Evolutionary conservation across 2,797 vertebrate species (phyloP).

Genomic region (Squalus acanthias): DNA sequence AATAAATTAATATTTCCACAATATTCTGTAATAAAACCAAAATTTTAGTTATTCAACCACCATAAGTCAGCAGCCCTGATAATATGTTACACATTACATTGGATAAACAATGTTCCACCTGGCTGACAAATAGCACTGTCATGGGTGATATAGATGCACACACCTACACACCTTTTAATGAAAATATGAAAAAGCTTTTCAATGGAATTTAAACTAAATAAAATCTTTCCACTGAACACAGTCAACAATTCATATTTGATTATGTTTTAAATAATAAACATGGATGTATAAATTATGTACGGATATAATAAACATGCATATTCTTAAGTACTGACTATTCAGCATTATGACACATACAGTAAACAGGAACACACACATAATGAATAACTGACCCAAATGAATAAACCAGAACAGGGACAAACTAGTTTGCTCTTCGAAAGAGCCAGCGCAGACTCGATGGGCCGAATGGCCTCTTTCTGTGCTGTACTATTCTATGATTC

Average conservation of each 20-base stretch:
- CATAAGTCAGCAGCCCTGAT: neutral
- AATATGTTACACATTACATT: neutral
- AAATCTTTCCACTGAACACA: neutral
- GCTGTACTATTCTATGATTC: too few relatives aligned
- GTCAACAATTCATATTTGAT: neutral
- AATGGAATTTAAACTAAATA: neutral
- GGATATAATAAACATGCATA: neutral
- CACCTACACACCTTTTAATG: neutral
- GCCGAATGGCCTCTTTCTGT: too few relatives aligned
- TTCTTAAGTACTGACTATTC: neutral
- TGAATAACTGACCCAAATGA: neutral
- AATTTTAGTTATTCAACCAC: neutral
- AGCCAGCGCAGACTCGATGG: too few relatives aligned
- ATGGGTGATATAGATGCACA: neutral
- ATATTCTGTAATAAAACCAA: neutral
- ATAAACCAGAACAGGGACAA: neutral
- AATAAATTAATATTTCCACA: neutral
- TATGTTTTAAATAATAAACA: neutral
- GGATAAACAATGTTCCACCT: neutral
- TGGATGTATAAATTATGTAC: neutral
- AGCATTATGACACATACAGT: neutral
- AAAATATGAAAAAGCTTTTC: neutral
- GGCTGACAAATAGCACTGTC: neutral
- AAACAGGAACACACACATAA: neutral
- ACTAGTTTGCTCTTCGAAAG: too few relatives aligned